Evolutionary conservation across 2,113 vertebrate species (phyloP), one percentile per base, ranked within the genome.

Genomic region (Aegypius monachus): DNA sequence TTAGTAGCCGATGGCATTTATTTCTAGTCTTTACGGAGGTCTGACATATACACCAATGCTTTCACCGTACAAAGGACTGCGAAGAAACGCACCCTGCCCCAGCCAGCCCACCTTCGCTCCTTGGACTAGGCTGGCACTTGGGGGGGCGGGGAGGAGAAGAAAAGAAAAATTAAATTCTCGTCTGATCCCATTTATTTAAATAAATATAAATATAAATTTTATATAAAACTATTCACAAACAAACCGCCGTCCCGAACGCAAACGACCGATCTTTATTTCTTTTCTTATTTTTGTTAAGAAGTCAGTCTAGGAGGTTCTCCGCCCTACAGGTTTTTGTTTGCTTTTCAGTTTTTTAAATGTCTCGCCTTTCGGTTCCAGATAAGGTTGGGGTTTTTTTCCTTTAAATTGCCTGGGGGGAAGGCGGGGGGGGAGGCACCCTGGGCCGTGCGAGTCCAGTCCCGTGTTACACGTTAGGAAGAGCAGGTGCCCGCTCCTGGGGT

Each of bases 121-220:
- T 47, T 17, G 67, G 48, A 59, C 70, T 11, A 19, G 42, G 19
- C 74, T 90, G 61, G 70, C 47, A 48, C 70, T n/a, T 36, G 20
- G 7, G 3, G 32, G 9, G 31, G 16, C 26, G 6, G 6, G 5
- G 6, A 47, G 22, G 6, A 17, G 8, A 16, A 16, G 43, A 62
- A 59, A 21, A 50, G 96, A 62, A 55, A 38, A 71, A 23, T 31
- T 56, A 74, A 96, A 78, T 68, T 81, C 47, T 91, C n/a, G 23
- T 95, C 96, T 87, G 88, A 73, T 82, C 72, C 93, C 74, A 83
- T 99, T 99, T 99, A 99, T 99, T 99, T 99, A 99, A 99, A 99
- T 99, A 99, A 99, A 99, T 99, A 99, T 99, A 99, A 98, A 99
- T 99, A 99, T 99, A 99, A 95, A 97, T 97, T 98, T 98, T 97